Evolutionary conservation across 2,797 vertebrate species (phyloP).

Genomic region (Diplodus sargus): DNA sequence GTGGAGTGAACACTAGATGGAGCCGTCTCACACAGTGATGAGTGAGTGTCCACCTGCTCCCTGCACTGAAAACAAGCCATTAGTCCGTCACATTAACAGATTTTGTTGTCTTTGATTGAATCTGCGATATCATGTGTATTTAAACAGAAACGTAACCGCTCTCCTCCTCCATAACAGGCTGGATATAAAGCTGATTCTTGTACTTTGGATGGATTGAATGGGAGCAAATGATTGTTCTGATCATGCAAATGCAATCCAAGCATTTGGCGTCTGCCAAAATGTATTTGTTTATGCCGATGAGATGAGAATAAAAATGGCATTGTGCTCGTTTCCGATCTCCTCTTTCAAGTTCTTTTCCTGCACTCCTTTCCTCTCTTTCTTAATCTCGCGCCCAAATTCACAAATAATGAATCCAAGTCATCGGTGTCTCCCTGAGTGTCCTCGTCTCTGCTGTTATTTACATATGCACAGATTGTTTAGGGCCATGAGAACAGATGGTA

Average conservation of each 20-base stretch:
- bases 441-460: conserved; percentile 46
- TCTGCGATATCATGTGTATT: background rate
- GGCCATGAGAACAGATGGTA: conserved; percentile 53
- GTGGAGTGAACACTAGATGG: conserved; percentile 41
- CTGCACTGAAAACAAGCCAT: background rate
- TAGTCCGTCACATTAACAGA: background rate
- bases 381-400: background rate
- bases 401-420: conserved; percentile 22
- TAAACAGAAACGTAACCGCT: background rate
- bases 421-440: conserved; percentile 17
- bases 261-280: too few species aligned
- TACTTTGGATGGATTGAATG: background rate
- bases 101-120: background rate
- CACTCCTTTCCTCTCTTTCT: background rate
- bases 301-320: background rate
- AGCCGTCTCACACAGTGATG: background rate
- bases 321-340: background rate
- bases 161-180: background rate
- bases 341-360: background rate
- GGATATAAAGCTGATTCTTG: too few species aligned
- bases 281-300: background rate
- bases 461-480: conserved; percentile 51
- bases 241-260: background rate
- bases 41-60: background rate
- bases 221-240: background rate